These are phyloP conservation scores for Pharmacophagus antenor DNA, from an alignment of 2,888 invertebrate species.

Conservation along the genomic window DNA sequence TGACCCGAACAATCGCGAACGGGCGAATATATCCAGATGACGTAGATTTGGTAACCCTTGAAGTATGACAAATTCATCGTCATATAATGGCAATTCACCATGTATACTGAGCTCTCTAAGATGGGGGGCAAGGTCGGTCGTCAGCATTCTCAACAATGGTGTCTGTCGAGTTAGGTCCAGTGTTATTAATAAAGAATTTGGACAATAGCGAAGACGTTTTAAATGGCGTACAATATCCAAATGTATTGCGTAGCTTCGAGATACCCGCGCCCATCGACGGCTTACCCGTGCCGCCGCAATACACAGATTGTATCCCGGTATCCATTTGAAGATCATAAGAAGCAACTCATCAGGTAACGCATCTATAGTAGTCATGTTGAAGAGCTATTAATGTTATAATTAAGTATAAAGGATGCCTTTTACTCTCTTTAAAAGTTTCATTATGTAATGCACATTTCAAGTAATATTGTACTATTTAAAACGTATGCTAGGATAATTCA, in stretches of 20 bases:
- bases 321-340: conserved; percentile 39
- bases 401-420: background rate
- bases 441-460: background rate
- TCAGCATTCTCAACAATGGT: conserved; percentile 15
- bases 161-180: conserved; percentile 18
- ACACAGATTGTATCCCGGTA: conserved; percentile 36
- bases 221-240: conserved; percentile 31
- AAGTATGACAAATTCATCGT: conserved; percentile 31
- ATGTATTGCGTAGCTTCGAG: conserved; percentile 31
- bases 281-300: conserved; percentile 37
- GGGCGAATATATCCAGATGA: conserved; percentile 42
- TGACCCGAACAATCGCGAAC: conserved; percentile 25
- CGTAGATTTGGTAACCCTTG: conserved; percentile 32
- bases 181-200: conserved; percentile 28
- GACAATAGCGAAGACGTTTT: conserved; percentile 31
- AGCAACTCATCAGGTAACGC: conserved; percentile 43
- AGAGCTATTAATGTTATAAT: background rate
- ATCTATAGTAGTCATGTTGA: background rate
- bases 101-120: conserved; percentile 27
- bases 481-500: background rate
- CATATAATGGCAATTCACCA: conserved; percentile 24
- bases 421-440: too few species aligned
- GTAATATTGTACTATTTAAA: background rate
- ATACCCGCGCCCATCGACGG: conserved; percentile 38
- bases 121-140: conserved; percentile 19